Percentiles rank a stretch among this genome's conserved stretches.
Conservation (phyloP, 2,797 vertebrate genomes). For the Leptatherina wallacei region DNA sequence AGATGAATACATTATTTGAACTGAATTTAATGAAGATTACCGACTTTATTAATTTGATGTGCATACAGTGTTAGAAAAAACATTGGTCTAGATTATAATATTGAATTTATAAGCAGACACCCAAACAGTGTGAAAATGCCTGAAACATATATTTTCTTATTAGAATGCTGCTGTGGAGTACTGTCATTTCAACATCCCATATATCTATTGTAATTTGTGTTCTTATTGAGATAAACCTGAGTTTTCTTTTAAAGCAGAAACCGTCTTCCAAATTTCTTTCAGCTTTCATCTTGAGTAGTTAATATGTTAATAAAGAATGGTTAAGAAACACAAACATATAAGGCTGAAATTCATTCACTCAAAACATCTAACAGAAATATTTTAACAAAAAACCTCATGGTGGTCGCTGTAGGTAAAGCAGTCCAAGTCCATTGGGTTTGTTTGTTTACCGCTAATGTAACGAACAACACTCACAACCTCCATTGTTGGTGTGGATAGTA, state of each 20-base stretch:
- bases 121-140: conserved; percentile 25
- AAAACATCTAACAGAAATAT: conserved; percentile 10
- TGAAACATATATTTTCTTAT: conserved; percentile 40
- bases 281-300: background rate
- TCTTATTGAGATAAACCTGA: conserved; percentile 29
- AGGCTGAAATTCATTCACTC: background rate
- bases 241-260: conserved; percentile 10
- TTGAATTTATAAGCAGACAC: background rate
- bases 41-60: conserved; percentile 63
- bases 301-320: conserved; percentile 29
- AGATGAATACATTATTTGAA: conserved; percentile 41
- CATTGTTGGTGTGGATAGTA: conserved; percentile 7
- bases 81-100: conserved; percentile 29
- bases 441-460: background rate
- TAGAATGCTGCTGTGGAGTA: conserved; percentile 57
- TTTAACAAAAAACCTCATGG: background rate
- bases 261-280: background rate
- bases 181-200: conserved; percentile 23
- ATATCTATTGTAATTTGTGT: conserved; percentile 35
- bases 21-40: conserved; percentile 33
- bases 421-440: background rate
- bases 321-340: conserved; percentile 7
- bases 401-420: background rate
- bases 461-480: background rate
- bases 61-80: conserved; percentile 50